Evolutionary conservation across 2,888 invertebrate genomes (phyloP), one percentile per base, ranked within the genome.

Genomic region (Aleiodes leptofemur): DNA sequence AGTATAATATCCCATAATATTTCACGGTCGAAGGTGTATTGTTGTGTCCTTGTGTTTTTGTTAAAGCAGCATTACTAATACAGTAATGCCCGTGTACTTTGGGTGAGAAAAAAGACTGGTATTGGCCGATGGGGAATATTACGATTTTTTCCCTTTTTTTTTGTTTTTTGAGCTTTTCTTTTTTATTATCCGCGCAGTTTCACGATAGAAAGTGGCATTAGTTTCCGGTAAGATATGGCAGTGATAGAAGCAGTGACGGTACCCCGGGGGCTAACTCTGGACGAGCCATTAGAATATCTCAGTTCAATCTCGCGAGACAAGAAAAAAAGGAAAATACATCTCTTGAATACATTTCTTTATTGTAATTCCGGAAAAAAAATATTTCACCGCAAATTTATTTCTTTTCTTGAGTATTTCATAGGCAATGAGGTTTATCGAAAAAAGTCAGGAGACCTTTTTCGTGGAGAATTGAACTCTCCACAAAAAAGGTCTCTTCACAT

Each of bases 211-310:
- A 81, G 73, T 78, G 78, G 81, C 86, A 86, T 87, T 87, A 85
- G 84, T 87, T 86, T 81, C 78, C 79, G 79, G 82, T 78, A 81
- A 86, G 85, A 83, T 84, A 84, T 81, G 83, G 79, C 79, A 77
- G 80, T 76, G 79, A 79, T 79, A 76, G 73, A 70, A 77, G 75
- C 72, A 77, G 72, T 76, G 78, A 82, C 70, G 84, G 83, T 83
- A 83, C 89, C 87, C 88, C 61, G 76, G 88, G 86, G 89, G 81
- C 83, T 79, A 85, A 85, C 83, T 73, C 83, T 73, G 77, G 78
- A 83, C 77, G 66, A 77, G 80, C 85, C 86, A 87, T 88, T 87
- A 86, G 86, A 89, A 87, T 88, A 88, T 87, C 86, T 86, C 86
- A 85, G 81, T 82, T 83, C 82, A 84, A 86, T 86, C 82, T 80